phyloP scores from a whole-genome alignment of 1,140 invertebrate species.

The Calephelis virginiensis region DNA sequence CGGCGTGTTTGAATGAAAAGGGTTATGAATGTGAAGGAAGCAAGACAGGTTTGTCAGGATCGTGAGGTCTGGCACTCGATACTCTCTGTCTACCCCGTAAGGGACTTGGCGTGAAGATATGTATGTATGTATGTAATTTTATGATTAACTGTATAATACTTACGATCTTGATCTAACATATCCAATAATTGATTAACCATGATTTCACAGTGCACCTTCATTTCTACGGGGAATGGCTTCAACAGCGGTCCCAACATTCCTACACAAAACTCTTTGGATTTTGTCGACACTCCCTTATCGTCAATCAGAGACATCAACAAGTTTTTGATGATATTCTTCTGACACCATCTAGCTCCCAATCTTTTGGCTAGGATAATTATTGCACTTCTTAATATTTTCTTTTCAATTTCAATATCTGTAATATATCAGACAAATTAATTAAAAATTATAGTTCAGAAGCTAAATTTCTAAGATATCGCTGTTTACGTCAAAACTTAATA shows the following conservation, averaged over 20 bases:
- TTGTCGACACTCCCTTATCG: conserved; percentile 33
- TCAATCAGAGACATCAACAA: conserved; percentile 61
- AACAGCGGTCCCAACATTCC: conserved; percentile 62
- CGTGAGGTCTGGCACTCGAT: too few relatives aligned
- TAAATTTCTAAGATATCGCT: too few relatives aligned
- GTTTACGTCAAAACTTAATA: too few relatives aligned
- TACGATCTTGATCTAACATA: conserved; percentile 55
- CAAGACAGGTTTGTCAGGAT: too few relatives aligned
- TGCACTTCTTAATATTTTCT: conserved; percentile 56
- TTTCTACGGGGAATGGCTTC: conserved; percentile 60
- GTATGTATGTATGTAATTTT: too few relatives aligned
- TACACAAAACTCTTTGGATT: conserved; percentile 52
- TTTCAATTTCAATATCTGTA: conserved; percentile 53
- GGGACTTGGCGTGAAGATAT: too few relatives aligned
- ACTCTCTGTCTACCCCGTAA: too few relatives aligned
- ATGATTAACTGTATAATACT: conserved; percentile 31
- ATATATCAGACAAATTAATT: conserved; percentile 23
- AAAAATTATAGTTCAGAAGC: neutral
- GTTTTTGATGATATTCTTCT: conserved; percentile 64
- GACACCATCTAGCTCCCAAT: conserved; percentile 61
- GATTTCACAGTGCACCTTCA: conserved; percentile 68
- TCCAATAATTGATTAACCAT: conserved; percentile 53
- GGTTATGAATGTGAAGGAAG: too few relatives aligned
- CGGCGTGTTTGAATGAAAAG: too few relatives aligned
- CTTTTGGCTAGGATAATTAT: conserved; percentile 68